Evolutionary conservation across 2,888 invertebrate species (phyloP).

Genomic region (Yponomeuta sedellus): DNA sequence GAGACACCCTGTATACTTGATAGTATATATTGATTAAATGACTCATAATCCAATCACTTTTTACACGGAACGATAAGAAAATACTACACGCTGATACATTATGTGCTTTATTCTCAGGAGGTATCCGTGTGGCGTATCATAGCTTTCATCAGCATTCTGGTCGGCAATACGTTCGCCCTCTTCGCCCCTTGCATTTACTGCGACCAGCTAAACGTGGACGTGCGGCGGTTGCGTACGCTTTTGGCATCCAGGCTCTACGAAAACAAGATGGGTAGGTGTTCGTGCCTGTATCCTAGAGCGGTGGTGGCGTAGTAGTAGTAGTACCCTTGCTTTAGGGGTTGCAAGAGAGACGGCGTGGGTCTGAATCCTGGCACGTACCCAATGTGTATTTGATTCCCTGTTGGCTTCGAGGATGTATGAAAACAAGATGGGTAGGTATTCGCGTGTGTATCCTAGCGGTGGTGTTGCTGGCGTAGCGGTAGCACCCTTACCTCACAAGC

Average conservation of each 20-base stretch:
- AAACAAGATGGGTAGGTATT: constrained; percentile 40
- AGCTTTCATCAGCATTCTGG: constrained; percentile 27
- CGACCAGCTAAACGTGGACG: constrained; percentile 41
- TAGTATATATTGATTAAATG: no score
- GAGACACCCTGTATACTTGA: no score
- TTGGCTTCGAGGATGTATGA: constrained; percentile 50
- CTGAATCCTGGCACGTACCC: no score
- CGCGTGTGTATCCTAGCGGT: not conserved
- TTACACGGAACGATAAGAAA: no score
- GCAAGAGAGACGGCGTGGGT: no score
- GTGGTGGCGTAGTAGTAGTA: not conserved
- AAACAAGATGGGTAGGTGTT: constrained; percentile 40
- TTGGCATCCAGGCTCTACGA: constrained; percentile 50
- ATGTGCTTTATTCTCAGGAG: no score
- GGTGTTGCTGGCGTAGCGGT: not conserved
- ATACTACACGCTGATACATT: no score
- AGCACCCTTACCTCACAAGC: no score
- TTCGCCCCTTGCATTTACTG: constrained; percentile 45
- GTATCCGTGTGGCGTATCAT: constrained; percentile 19
- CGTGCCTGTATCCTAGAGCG: not conserved
- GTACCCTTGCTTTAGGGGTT: no score
- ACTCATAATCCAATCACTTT: no score
- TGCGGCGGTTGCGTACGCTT: constrained; percentile 39
- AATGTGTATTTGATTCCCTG: no score
- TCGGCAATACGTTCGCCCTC: constrained; percentile 36